A percentile compares a stretch with the other conserved stretches of the same genome.
Conservation (phyloP, 2,797 vertebrate species). For the Pseudochirops cupreus region DNA sequence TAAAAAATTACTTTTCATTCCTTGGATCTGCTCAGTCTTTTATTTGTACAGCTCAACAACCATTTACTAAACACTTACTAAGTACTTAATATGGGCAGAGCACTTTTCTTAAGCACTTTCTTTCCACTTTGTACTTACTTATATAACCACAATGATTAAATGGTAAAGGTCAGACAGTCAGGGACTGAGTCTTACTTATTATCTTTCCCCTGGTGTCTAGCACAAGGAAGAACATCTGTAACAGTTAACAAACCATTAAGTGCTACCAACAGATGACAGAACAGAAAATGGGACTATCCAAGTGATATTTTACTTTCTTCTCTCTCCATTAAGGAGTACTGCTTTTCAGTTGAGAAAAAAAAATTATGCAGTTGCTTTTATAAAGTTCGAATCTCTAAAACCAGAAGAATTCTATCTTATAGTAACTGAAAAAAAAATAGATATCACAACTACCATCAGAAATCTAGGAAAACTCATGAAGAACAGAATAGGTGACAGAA, state of each 20-base stretch:
- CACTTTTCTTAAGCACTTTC: not conserved
- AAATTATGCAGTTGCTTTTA: not conserved
- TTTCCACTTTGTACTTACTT: not conserved
- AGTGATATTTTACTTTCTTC: not conserved
- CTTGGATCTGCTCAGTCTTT: not conserved
- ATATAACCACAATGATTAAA: not conserved
- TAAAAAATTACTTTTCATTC: not conserved
- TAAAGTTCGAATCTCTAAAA: not conserved
- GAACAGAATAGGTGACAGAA: not conserved
- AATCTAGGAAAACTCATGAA: not conserved
- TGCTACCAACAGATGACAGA: not conserved
- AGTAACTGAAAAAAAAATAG: not conserved
- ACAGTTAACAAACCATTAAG: not conserved
- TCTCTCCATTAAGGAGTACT: not conserved
- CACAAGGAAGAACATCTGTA: not conserved
- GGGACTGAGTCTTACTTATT: not conserved
- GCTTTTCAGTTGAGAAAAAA: not conserved
- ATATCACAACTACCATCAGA: not conserved
- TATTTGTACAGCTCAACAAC: not conserved
- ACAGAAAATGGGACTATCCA: not conserved
- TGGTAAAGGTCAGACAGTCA: not conserved
- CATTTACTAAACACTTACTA: not conserved
- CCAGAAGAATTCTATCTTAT: not conserved
- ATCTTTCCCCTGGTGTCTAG: not conserved
- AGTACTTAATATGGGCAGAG: not conserved